Conservation (phyloP, 2,888 invertebrate species). For the Meteorus cinctellus region DNA sequence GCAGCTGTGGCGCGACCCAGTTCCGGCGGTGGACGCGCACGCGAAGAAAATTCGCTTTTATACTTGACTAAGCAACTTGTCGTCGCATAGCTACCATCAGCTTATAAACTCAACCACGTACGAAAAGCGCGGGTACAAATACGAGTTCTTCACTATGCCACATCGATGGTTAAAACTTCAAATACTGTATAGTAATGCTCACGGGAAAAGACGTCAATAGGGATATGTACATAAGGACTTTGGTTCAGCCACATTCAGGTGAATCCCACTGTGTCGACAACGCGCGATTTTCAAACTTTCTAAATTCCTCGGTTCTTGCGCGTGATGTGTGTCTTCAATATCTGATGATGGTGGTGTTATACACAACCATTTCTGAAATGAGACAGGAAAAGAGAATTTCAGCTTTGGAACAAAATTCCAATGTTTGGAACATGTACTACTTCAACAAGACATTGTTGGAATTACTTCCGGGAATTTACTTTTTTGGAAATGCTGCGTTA, state of each 20-base stretch:
- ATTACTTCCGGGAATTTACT: neutral
- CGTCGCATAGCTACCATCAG: neutral
- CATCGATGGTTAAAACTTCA: conserved; percentile 20
- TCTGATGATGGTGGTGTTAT: neutral
- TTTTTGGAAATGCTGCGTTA: neutral
- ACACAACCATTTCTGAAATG: neutral
- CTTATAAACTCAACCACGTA: conserved; percentile 38
- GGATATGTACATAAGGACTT: neutral
- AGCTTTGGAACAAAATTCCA: neutral
- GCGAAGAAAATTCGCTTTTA: conserved; percentile 31
- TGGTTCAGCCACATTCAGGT: neutral
- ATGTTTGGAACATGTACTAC: neutral
- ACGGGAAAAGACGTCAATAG: neutral
- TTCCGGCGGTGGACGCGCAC: conserved; percentile 11
- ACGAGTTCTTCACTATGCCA: neutral
- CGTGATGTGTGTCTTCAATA: conserved; percentile 16
- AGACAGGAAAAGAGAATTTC: neutral
- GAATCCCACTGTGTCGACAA: conserved; percentile 1
- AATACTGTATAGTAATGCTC: conserved; percentile 3
- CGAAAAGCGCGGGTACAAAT: neutral
- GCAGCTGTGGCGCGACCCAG: conserved; percentile 36
- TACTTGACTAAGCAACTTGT: conserved; percentile 37
- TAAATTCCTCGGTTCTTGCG: neutral
- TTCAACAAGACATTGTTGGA: neutral
- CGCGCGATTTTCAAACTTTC: conserved; percentile 17